phyloP scores from a whole-genome alignment of 2,888 invertebrate species.

The Perizoma flavofasciatum region DNA sequence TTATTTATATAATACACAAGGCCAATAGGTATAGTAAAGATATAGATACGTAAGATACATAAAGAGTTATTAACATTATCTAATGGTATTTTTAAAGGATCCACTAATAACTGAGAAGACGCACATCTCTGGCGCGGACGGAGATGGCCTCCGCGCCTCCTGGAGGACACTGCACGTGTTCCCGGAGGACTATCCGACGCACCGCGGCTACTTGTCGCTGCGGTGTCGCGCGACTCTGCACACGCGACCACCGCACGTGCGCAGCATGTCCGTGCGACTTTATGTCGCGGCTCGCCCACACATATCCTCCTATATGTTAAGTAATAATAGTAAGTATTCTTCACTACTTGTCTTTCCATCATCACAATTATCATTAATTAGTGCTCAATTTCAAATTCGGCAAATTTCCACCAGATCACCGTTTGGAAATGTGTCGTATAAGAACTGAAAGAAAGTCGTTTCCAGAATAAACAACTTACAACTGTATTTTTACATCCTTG shows the following conservation, averaged over 20 bases:
- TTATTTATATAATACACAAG: too few relatives aligned
- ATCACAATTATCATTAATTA: too few relatives aligned
- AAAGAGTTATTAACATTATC: too few relatives aligned
- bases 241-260: conserved; percentile 66
- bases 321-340: conserved; percentile 75
- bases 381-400: background rate
- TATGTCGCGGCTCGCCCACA: conserved; percentile 73
- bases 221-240: conserved; percentile 69
- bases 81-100: conserved; percentile 52
- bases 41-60: too few relatives aligned
- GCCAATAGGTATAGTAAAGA: too few relatives aligned
- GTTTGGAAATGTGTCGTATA: too few relatives aligned
- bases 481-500: too few relatives aligned
- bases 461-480: too few relatives aligned
- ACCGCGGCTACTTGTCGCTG: conserved; percentile 70
- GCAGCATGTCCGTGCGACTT: conserved; percentile 74
- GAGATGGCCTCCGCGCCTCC: conserved; percentile 72
- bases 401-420: too few relatives aligned
- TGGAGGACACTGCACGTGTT: conserved; percentile 75
- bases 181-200: conserved; percentile 73
- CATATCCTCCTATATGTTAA: conserved; percentile 78
- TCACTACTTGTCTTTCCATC: too few relatives aligned
- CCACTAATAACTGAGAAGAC: conserved; percentile 68
- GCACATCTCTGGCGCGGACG: conserved; percentile 72
- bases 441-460: too few relatives aligned